Evolutionary conservation across 2,113 vertebrate species (phyloP).

Genomic region (Marmota monax): DNA sequence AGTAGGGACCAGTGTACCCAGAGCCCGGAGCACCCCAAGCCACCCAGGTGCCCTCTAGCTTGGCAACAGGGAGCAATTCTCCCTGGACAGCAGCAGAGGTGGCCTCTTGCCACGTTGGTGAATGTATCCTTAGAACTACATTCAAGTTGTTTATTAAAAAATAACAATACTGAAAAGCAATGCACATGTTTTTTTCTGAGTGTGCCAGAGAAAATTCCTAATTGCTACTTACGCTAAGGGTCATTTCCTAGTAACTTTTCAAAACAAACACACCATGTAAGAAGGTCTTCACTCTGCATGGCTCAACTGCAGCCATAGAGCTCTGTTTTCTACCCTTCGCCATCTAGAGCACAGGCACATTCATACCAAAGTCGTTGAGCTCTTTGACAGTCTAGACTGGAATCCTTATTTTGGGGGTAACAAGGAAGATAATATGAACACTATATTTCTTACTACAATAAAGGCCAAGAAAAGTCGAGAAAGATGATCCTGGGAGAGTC

Average conservation of each 20-base stretch:
- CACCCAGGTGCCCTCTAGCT: too few species aligned
- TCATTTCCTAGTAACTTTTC: neutral
- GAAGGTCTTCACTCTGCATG: neutral
- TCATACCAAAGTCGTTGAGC: neutral
- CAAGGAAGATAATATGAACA: neutral
- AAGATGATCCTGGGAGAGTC: neutral
- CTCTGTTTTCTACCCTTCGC: neutral
- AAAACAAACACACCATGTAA: neutral
- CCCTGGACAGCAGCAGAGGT: neutral
- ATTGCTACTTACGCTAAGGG: neutral
- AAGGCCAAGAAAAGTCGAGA: neutral
- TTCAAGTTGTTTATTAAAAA: neutral
- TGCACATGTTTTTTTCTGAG: neutral
- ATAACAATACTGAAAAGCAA: neutral
- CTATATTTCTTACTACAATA: neutral
- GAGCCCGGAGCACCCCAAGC: too few species aligned
- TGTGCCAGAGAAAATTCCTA: neutral
- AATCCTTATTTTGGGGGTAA: neutral
- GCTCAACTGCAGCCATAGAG: neutral
- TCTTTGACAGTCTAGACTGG: neutral
- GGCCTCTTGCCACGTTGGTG: rapidly evolving
- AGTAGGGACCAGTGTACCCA: too few species aligned
- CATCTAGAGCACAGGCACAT: neutral
- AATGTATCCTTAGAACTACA: neutral
- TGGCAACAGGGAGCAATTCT: too few species aligned